Conservation (phyloP, 2,888 invertebrate species). For the Amorpha juglandis region DNA sequence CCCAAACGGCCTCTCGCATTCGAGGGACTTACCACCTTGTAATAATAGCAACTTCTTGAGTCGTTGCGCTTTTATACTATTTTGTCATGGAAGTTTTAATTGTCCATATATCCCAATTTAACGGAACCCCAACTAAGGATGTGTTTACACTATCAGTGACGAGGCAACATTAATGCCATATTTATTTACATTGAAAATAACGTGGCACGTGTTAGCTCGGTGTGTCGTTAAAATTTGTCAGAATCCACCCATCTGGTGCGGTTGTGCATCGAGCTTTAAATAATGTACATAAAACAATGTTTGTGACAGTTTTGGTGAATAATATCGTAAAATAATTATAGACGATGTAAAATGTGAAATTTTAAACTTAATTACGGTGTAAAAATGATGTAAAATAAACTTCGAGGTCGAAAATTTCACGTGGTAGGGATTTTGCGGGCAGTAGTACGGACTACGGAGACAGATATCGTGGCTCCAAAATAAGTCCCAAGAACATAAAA, state of each 20-base stretch:
- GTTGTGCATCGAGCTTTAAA: conserved; percentile 54
- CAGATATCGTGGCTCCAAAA: no score
- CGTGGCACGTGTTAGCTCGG: conserved; percentile 67
- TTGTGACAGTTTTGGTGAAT: conserved; percentile 13
- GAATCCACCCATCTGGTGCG: conserved; percentile 74
- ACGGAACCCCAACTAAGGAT: conserved; percentile 58
- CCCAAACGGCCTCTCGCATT: no score
- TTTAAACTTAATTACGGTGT: background rate
- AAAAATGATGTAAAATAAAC: background rate
- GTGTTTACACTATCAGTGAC: conserved; percentile 67
- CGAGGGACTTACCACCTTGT: no score
- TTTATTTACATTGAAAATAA: conserved; percentile 77
- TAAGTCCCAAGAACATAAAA: no score
- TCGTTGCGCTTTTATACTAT: background rate
- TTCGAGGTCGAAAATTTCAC: background rate
- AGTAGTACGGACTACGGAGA: no score
- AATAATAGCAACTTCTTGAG: no score
- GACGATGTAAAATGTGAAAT: background rate
- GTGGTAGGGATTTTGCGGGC: no score
- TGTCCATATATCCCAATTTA: no score
- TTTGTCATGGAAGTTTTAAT: no score
- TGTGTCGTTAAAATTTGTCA: conserved; percentile 71
- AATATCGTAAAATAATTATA: background rate
- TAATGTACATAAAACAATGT: conserved; percentile 18
- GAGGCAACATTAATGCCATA: conserved; percentile 63